phyloP scores from a whole-genome alignment of 2,797 vertebrate genomes.

The Sebastiscus tertius region DNA sequence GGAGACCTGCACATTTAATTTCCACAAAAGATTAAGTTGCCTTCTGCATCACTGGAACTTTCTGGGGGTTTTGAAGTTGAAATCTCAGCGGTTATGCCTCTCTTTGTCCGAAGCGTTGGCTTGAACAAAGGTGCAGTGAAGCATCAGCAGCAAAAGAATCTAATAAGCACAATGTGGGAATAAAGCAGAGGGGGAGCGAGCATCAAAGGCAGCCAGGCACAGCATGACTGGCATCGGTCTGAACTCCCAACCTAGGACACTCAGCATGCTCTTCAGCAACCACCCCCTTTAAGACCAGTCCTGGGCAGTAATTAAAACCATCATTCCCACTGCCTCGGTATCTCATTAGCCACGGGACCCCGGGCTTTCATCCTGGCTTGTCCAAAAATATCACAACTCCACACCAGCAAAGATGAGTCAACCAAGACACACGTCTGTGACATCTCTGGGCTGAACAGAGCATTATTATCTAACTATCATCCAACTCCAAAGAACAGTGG shows the following conservation, averaged over 20 bases:
- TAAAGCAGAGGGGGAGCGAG: conserved; percentile 91
- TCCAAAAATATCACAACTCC: conserved; percentile 85
- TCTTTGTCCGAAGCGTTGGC: conserved; percentile 70
- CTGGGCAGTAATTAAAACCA: conserved; percentile 99
- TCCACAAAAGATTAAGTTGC: conserved; percentile 75
- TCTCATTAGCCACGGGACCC: conserved; percentile 96
- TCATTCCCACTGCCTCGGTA: conserved; percentile 92
- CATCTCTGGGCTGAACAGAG: conserved; percentile 59
- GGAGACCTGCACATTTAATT: conserved; percentile 62
- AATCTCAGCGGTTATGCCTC: conserved; percentile 65
- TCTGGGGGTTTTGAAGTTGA: conserved; percentile 71
- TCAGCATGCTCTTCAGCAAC: conserved; percentile 85
- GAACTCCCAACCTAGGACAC: conserved; percentile 95
- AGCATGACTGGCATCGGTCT: conserved; percentile 95
- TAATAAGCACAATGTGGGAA: conserved; percentile 83
- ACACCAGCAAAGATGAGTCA: conserved; percentile 63
- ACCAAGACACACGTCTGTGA: conserved; percentile 58
- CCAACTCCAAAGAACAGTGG: conserved; percentile 55
- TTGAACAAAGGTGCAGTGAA: conserved; percentile 80
- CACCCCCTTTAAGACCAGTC: conserved; percentile 87
- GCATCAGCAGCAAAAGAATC: conserved; percentile 77
- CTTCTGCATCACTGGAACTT: conserved; percentile 71
- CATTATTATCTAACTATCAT: conserved; percentile 50
- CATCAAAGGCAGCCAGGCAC: conserved; percentile 95
- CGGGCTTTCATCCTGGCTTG: conserved; percentile 92